These are phyloP conservation scores for Daphoenositta chrysoptera DNA, from an alignment of 2,113 vertebrate species.

Conservation along the genomic window DNA sequence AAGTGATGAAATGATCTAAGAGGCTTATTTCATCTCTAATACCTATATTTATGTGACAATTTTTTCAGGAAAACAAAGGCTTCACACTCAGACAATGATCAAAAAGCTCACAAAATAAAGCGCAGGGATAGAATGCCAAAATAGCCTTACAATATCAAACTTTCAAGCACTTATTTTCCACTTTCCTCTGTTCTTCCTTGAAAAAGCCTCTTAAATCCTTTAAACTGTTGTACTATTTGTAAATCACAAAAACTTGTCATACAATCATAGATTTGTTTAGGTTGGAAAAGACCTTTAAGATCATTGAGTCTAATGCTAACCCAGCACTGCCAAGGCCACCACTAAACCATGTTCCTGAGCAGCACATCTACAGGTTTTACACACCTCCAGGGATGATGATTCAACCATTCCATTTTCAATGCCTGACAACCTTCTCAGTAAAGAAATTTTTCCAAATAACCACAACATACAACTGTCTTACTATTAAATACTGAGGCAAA, in stretches of 20 bases:
- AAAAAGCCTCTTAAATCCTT: background rate
- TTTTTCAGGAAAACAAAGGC: constrained; percentile 3
- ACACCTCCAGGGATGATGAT: background rate
- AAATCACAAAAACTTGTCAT: background rate
- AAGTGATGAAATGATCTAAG: background rate
- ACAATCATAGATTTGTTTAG: background rate
- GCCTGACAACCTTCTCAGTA: background rate
- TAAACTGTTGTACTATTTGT: background rate
- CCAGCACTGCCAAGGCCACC: background rate
- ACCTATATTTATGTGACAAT: background rate
- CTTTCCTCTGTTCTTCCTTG: background rate
- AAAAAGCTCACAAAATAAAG: constrained; percentile 31
- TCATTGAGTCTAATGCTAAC: background rate
- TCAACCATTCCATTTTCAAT: background rate
- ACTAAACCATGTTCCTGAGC: background rate
- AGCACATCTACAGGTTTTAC: background rate
- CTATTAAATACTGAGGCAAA: background rate
- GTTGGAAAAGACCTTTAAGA: background rate
- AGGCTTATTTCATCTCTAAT: constrained; percentile 25
- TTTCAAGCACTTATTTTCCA: background rate
- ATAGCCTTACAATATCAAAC: background rate
- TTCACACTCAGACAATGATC: background rate
- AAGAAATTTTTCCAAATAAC: background rate
- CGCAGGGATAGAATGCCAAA: background rate
- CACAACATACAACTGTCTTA: background rate